Base-by-base conservation (phyloP, 1,140 invertebrate genomes). In the Luehdorfia chinensis region DNA sequence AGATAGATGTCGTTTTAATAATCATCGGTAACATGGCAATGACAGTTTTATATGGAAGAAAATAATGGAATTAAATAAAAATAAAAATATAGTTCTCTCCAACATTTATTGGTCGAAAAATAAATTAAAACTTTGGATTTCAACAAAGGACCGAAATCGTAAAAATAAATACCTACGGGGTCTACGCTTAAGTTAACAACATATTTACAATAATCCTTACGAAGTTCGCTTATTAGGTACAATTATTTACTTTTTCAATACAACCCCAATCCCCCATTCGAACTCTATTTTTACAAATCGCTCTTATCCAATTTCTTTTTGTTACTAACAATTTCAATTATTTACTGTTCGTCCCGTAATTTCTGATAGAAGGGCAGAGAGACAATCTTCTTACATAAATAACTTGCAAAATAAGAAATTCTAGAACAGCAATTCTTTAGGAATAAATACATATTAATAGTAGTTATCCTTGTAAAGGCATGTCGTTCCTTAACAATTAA, bases 71-170 rank as follows among this genome's bases (percentile, higher is more conserved):
- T 46, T 11, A 14, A 32, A 19, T 33, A 19, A 59, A 57, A 58
- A 67, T 73, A 74, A 69, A 53, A 63, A 37, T 53, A 64, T 72
- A 73, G 49, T 83, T 79, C 81, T 85, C 72, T 85, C 80, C 81
- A 85, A 85, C 81, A 83, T 85, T 85, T 85, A 85, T 85, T 85
- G 81, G 81, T 85, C 81, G 78, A 85, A 85, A 85, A 85, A 85
- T 85, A 85, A 85, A 85, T 85, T 75, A 85, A 85, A 80, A 83
- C 77, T 85, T 85, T 83, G 81, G 78, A 83, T 79, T 73, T 77
- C 63, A 85, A 83, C 78, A 79, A 76, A 83, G 78, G 78, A 67
- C 78, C 64, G 66, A 85, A 81, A 79, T 75, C 68, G 75, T 80
- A 73, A 68, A 81, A 85, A 85, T 84, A 83, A 85, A 81, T 85